Base-by-base conservation (phyloP, 2,888 invertebrate species). In the Himalopsyche japonica region DNA sequence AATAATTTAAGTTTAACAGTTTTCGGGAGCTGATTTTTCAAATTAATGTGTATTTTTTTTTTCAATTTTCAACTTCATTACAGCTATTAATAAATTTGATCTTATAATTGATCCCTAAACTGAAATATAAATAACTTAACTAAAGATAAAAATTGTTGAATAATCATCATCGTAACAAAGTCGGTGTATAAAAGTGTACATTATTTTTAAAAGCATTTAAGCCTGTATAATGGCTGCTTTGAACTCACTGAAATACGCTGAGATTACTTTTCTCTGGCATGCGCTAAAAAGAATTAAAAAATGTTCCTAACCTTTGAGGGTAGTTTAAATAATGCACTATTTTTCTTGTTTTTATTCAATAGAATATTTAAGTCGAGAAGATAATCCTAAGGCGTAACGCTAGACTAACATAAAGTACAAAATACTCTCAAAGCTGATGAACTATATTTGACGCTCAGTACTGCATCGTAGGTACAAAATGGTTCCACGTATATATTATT, bases 391-490 rank as follows among this genome's bases (percentile, higher is more conserved):
- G 24, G 27, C n/a, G 20, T 57, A 6, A 20, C 47, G 64, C 34
- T 82, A 81, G 1, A 10, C 77, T 82, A 77, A 49, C 32, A 81
- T 32, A 76, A 43, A 24, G 76, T 81, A 70, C 70, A 30, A 70
- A 15, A 70, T 70, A 70, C 12, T 70, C 27, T 70, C 70, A 47
- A 32, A 48, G 76, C 76, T 76, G 76, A 48, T 48, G 76, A 81
- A 27, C 76, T 76, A 76, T 76, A 78, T 82, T 43, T 32, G 82
- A 79, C 32, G 79, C 82, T 47, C 70, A 70, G 70, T 70, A 70
- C 30, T 43, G 82, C 82, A 82, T 82, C 82, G 30, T 79, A 82
- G 82, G 79, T 82, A 82, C 83, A 80, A 76, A 43, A 34, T 48
- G 79, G 37, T 80, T 64, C 30, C 70, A 70, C 70, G 70, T 70